Conservation (phyloP, 2,113 vertebrate species). For the Rattus rattus region DNA sequence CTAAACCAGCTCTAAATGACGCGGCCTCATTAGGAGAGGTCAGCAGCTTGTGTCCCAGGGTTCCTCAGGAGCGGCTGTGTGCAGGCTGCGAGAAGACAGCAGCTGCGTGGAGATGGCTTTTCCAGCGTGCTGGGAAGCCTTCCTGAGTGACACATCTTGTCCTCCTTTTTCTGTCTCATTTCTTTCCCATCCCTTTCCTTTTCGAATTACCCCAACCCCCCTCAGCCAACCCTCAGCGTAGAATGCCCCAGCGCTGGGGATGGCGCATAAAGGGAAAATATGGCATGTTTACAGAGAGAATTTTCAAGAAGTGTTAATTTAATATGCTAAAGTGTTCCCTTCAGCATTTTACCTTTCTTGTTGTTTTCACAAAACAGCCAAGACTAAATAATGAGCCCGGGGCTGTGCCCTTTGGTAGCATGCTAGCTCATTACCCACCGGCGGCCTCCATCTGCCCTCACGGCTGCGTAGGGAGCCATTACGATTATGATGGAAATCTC, state of each 20-base stretch:
- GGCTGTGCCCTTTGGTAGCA: slow-evolving; percentile 97
- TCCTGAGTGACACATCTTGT: not conserved
- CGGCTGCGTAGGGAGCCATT: slow-evolving; percentile 98
- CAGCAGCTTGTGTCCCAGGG: not conserved
- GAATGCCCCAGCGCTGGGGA: slow-evolving; percentile 71
- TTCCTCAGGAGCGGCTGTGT: not conserved
- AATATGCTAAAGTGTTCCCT: slow-evolving; percentile 90
- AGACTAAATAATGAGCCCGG: slow-evolving; percentile 97
- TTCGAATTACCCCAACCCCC: not conserved
- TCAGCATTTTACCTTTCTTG: slow-evolving; percentile 90
- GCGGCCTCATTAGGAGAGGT: not conserved
- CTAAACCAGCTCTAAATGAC: not conserved
- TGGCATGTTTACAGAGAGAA: slow-evolving; percentile 89
- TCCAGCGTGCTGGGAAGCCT: accelerated
- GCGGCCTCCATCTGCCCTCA: slow-evolving; percentile 99
- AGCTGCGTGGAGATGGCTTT: not conserved
- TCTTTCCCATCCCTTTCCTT: not conserved
- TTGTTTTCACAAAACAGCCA: slow-evolving; percentile 91
- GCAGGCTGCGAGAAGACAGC: not conserved
- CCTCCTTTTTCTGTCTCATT: slow-evolving; percentile 75
- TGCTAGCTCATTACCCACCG: slow-evolving; percentile 99
- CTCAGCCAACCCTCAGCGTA: slow-evolving; percentile 45
- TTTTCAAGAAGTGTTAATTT: slow-evolving; percentile 91
- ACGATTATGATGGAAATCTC: slow-evolving; percentile 99
- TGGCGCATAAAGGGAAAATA: slow-evolving; percentile 88